Evolutionary conservation across 2,888 invertebrate genomes (phyloP).

Genomic region (Heteromyza rotundicornis): DNA sequence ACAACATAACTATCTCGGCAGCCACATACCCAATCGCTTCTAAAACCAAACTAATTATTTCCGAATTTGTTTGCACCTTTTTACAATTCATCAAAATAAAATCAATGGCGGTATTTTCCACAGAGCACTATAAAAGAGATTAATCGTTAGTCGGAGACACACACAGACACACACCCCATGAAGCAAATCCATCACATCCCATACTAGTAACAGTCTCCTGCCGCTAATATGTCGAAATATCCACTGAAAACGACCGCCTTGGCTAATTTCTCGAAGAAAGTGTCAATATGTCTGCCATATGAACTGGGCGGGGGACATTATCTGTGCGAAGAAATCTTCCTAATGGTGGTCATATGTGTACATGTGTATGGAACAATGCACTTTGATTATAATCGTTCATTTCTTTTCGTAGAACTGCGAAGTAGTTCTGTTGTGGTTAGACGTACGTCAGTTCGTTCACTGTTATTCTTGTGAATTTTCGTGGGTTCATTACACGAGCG

Average conservation of each 20-base stretch:
- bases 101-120: neutral
- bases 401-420: neutral
- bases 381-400: neutral
- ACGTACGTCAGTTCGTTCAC: no score
- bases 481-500: no score
- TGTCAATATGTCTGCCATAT: conserved; percentile 5
- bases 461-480: no score
- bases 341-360: neutral
- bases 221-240: neutral
- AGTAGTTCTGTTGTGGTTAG: no score
- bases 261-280: conserved; percentile 5
- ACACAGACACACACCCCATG: neutral
- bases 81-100: conserved; percentile 24
- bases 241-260: neutral
- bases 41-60: conserved; percentile 39
- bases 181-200: neutral
- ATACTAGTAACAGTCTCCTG: neutral
- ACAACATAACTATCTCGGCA: no score
- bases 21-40: no score
- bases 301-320: neutral
- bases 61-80: conserved; percentile 42
- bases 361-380: neutral
- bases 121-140: no score
- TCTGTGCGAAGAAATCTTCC: neutral
- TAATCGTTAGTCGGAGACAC: no score